Conservation (phyloP, 2,113 vertebrate genomes). For the Zosterops pallidus region DNA sequence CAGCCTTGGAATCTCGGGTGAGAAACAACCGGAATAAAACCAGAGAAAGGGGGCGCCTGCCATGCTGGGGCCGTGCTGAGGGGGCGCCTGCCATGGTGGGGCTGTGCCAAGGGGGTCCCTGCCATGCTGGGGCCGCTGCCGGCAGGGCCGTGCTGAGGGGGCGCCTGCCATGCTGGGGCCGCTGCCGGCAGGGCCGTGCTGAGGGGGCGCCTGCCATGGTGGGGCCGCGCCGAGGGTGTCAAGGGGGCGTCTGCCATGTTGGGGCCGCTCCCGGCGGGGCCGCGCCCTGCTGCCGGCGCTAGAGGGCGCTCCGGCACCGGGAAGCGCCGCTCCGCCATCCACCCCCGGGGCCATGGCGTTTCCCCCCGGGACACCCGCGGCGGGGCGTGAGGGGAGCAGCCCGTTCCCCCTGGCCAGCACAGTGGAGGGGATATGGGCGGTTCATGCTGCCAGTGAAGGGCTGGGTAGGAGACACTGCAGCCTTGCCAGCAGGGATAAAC, state of each 20-base stretch:
- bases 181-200: not conserved
- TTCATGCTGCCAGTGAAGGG: not conserved
- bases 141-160: not conserved
- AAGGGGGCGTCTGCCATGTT: not conserved
- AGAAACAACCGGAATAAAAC: too few relatives aligned
- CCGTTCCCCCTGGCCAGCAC: fast-evolving
- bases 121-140: not conserved
- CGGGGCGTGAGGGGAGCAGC: fast-evolving
- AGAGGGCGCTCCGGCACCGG: slow-evolving; percentile 42
- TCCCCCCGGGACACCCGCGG: not conserved
- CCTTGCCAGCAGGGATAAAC: not conserved
- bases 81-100: too few relatives aligned
- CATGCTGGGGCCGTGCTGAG: too few relatives aligned
- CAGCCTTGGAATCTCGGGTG: too few relatives aligned
- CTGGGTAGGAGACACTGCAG: not conserved
- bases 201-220: not conserved
- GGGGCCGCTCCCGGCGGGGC: not conserved
- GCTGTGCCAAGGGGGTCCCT: not conserved
- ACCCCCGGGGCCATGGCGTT: fast-evolving
- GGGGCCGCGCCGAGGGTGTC: too few relatives aligned
- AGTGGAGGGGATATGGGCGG: fast-evolving
- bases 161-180: too few relatives aligned
- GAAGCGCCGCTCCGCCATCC: fast-evolving
- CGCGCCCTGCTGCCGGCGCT: not conserved
- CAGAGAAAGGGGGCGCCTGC: not conserved